Evolutionary conservation across 2,888 invertebrate genomes (phyloP), one percentile per base, ranked within the genome.

Genomic region (Onchidella celtica): DNA sequence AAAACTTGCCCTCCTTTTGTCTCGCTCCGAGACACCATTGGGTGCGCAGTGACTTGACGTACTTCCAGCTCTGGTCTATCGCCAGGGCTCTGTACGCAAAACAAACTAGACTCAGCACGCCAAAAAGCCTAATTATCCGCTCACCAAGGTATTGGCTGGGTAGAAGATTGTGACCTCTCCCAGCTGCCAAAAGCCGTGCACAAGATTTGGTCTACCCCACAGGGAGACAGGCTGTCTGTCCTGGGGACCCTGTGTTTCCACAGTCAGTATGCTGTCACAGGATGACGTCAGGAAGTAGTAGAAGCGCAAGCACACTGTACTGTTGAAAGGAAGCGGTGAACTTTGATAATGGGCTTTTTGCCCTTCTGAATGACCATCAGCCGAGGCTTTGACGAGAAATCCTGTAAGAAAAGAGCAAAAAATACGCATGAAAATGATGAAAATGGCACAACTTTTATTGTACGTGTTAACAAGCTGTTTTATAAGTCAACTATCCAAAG

Each of bases 221-320:
- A 73, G 27, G 27, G 36, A 59, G 59, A 73, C 36, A 17, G 59
- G 36, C n/a, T 61, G 73, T 36, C 36, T 57, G 14, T 73, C 73
- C 73, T 73, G 73, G 21, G 73, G 73, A 36, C 73, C 73, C 55
- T 36, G 34, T 24, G 73, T 73, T 24, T 73, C 59, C 17, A 73
- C 57, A 6, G 47, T 59, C 38, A 73, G 24, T 9, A 11, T n/a
- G 57, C 73, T 73, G 36, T 73, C 73, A 61, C 73, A 59, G 0
- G 14, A 3, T 24, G 61, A 38, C 61, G 73, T 61, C 21, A 73
- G 17, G 36, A 61, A 73, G 29, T 73, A 73, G 27, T 38, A 73
- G 27, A 61, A 59, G 57, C 38, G 29, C 59, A 73, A 24, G 38
- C 73, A 73, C 11, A 73, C 61, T 47, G 73, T 29, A 61, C 38